Evolutionary conservation across 1,140 invertebrate species (phyloP).

Genomic region (Mercenaria mercenaria): DNA sequence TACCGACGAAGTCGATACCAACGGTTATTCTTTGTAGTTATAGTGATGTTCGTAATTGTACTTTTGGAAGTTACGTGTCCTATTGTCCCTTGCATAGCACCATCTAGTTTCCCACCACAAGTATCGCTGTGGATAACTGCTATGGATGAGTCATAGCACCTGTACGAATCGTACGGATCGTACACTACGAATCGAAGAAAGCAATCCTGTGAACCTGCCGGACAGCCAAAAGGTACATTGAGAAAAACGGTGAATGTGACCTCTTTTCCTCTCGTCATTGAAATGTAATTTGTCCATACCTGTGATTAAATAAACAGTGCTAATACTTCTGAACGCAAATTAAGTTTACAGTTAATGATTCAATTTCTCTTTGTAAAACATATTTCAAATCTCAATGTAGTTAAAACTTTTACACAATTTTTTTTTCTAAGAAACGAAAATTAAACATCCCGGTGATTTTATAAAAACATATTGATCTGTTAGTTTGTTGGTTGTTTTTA

Average conservation of each 20-base stretch:
- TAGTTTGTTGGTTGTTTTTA: too few relatives aligned
- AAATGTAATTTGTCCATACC: conserved; percentile 13
- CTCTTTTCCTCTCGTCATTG: conserved; percentile 1
- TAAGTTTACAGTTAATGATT: too few relatives aligned
- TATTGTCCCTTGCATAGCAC: neutral
- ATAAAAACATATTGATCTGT: too few relatives aligned
- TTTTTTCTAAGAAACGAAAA: too few relatives aligned
- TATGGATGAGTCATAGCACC: conserved; percentile 24
- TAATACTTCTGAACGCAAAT: too few relatives aligned
- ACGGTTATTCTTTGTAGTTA: conserved; percentile 32
- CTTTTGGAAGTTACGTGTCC: neutral
- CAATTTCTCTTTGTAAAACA: too few relatives aligned
- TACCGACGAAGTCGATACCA: neutral
- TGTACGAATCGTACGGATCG: conserved; percentile 1
- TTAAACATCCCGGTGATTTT: too few relatives aligned
- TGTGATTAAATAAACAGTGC: neutral
- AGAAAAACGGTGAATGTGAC: conserved; percentile 7
- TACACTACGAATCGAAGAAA: neutral
- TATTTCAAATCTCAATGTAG: too few relatives aligned
- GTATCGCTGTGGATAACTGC: conserved; percentile 21
- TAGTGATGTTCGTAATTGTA: conserved; percentile 32
- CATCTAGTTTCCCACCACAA: conserved; percentile 32
- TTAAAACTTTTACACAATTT: too few relatives aligned
- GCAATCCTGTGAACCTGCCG: neutral
- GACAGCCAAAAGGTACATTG: conserved; percentile 47